Percentiles rank a stretch among this genome's conserved stretches.
Evolutionary conservation across 2,797 vertebrate species (phyloP).

Genomic region (Oreochromis grahami): DNA sequence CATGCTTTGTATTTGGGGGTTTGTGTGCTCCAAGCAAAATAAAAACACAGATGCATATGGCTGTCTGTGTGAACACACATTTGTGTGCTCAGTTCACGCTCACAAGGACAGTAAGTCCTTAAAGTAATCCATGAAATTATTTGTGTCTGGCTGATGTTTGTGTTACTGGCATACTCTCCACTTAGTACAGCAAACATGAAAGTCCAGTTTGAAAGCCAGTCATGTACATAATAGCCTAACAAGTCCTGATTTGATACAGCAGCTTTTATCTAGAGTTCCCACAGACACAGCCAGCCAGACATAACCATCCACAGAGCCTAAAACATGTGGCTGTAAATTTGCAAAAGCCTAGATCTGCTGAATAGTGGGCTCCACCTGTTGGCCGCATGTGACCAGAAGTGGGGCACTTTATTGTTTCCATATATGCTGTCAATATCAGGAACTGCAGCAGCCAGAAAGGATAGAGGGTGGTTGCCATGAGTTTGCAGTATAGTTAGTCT

Average conservation of each 20-base stretch:
- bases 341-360: neutral
- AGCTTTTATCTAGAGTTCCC: neutral
- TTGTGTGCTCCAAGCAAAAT: neutral
- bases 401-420: neutral
- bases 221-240: neutral
- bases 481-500: neutral
- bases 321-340: neutral
- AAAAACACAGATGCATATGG: neutral
- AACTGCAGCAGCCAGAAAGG: neutral
- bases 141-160: slow-evolving; percentile 10
- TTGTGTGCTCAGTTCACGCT: neutral
- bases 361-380: neutral
- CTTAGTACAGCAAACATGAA: neutral
- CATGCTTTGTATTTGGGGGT: neutral
- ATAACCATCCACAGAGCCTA: neutral
- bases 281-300: neutral
- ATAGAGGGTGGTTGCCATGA: neutral
- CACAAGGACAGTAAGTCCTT: neutral
- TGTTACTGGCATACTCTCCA: neutral
- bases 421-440: neutral
- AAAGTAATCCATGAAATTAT: neutral
- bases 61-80: neutral
- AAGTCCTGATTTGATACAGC: neutral
- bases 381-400: neutral
- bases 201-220: neutral